Evolutionary conservation across 2,797 vertebrate genomes (phyloP).

Genomic region (Moxostoma hubbsi): DNA sequence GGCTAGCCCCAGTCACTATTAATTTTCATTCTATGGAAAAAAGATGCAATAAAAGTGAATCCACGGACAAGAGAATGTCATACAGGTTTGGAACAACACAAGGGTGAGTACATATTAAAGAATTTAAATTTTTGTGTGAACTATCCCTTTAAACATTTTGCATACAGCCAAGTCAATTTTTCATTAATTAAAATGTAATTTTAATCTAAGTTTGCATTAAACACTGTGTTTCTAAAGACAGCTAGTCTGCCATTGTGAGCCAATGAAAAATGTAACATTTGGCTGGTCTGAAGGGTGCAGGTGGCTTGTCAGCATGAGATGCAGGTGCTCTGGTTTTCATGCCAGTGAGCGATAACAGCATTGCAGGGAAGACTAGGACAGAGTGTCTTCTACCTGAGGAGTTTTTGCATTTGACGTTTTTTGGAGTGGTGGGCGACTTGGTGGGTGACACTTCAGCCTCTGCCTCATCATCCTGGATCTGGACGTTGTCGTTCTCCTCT

Average conservation of each 20-base stretch:
- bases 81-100: too few species aligned
- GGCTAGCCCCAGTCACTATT: too few species aligned
- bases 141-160: too few species aligned
- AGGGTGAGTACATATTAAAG: too few species aligned
- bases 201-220: background rate
- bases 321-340: conserved; percentile 52
- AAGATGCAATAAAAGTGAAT: too few species aligned
- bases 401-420: conserved; percentile 88
- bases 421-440: conserved; percentile 92
- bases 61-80: too few species aligned
- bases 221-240: background rate
- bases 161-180: too few species aligned
- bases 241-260: conserved; percentile 27
- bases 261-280: conserved; percentile 52
- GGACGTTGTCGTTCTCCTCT: conserved; percentile 87
- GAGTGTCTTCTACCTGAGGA: conserved; percentile 82
- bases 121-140: too few species aligned
- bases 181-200: too few species aligned
- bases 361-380: conserved; percentile 33
- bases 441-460: conserved; percentile 88
- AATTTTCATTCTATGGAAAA: too few species aligned
- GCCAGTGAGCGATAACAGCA: conserved; percentile 35
- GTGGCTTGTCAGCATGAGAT: conserved; percentile 54
- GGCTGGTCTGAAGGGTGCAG: conserved; percentile 48
- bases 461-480: conserved; percentile 87